phyloP scores from a whole-genome alignment of 2,888 invertebrate species.

The Catotricha subobsoleta region DNA sequence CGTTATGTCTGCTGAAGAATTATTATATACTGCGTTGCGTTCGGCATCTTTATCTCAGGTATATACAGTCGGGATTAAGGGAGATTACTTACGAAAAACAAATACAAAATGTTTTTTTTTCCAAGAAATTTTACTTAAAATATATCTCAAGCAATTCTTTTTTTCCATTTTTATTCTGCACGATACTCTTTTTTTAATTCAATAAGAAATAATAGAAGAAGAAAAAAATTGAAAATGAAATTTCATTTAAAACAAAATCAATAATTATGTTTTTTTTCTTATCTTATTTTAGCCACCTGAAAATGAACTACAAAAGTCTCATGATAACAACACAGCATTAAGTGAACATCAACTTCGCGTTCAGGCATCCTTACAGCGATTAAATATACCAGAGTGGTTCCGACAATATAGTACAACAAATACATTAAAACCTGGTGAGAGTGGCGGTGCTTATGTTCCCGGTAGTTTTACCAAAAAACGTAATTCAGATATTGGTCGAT shows the following conservation, averaged over 20 bases:
- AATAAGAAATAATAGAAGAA: background rate
- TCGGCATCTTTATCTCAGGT: background rate
- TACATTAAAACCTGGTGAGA: slow-evolving; percentile 12
- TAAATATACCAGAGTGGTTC: slow-evolving; percentile 93
- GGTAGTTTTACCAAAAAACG: slow-evolving; percentile 69
- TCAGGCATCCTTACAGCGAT: slow-evolving; percentile 79
- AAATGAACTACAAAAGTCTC: slow-evolving; percentile 72
- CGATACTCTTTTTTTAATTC: background rate
- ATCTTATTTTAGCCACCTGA: slow-evolving; percentile 63
- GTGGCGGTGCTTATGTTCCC: slow-evolving; percentile 32
- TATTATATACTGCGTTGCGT: background rate
- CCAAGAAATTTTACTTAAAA: background rate
- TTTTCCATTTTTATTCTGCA: background rate
- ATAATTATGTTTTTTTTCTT: too few relatives aligned
- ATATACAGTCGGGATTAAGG: background rate
- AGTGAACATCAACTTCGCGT: slow-evolving; percentile 90
- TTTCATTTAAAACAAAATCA: too few relatives aligned
- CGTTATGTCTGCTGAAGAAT: slow-evolving; percentile 4
- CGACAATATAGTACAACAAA: slow-evolving; percentile 29
- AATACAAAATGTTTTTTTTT: background rate
- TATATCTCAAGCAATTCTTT: background rate
- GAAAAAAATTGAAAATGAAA: background rate
- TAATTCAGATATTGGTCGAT: slow-evolving; percentile 46
- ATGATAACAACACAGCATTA: slow-evolving; percentile 44
- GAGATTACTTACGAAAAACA: too few relatives aligned